phyloP scores from a whole-genome alignment of 2,888 invertebrate genomes.

The Agrochola macilenta region DNA sequence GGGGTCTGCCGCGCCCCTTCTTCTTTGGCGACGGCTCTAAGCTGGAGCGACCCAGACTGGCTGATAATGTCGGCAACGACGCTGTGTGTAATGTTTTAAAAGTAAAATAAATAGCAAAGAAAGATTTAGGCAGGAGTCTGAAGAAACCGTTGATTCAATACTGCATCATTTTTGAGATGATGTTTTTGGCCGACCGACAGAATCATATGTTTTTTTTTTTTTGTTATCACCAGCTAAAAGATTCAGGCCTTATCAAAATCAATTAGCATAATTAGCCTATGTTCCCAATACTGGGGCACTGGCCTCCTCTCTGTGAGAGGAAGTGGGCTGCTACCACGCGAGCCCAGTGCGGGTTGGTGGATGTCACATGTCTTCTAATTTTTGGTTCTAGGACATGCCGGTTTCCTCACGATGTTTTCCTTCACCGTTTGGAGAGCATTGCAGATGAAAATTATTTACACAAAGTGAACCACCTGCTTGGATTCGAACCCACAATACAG shows the following conservation, averaged over 20 bases:
- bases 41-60: conserved; percentile 79
- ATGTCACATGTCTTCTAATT: no score
- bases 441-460: no score
- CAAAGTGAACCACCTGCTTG: no score
- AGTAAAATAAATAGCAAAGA: conserved; percentile 54
- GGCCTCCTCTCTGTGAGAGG: no score
- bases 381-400: no score
- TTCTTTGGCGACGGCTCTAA: conserved; percentile 83
- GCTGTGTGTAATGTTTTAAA: conserved; percentile 72
- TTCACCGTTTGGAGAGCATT: no score
- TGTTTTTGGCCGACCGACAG: not conserved
- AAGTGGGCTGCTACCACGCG: no score
- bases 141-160: not conserved
- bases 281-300: no score
- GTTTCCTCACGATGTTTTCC: no score
- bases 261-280: not conserved
- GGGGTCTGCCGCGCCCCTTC: conserved; percentile 87
- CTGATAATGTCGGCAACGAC: conserved; percentile 84
- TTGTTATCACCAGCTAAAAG: not conserved
- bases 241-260: not conserved
- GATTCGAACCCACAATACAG: not conserved
- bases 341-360: no score
- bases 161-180: not conserved
- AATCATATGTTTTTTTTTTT: not conserved
- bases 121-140: conserved; percentile 8